Evolutionary conservation across 2,888 invertebrate species (phyloP).

Genomic region (Pherbina coryleti): DNA sequence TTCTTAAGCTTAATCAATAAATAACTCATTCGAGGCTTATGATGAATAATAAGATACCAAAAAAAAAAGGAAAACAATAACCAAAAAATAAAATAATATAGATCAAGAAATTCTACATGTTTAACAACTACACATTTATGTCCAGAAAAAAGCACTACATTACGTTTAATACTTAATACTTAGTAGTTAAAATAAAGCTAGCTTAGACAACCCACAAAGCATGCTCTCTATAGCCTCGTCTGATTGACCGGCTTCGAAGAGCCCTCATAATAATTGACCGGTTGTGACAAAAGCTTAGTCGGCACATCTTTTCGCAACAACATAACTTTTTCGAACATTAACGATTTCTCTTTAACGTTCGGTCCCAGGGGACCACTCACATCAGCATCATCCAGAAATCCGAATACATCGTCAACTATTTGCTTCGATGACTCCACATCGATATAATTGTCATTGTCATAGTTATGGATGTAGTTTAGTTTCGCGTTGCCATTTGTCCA

Average conservation of each 20-base stretch:
- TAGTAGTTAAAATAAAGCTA: no score
- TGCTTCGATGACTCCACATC: conserved; percentile 73
- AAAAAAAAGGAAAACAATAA: no score
- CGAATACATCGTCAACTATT: conserved; percentile 78
- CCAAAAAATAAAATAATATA: no score
- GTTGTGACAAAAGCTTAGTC: conserved; percentile 67
- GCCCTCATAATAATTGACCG: conserved; percentile 66
- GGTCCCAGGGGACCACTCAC: conserved; percentile 67
- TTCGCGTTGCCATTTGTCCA: background rate
- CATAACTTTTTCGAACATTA: conserved; percentile 66
- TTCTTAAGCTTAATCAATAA: no score
- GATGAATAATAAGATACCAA: background rate
- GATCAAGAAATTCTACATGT: no score
- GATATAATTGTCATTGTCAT: conserved; percentile 59
- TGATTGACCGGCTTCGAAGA: conserved; percentile 39
- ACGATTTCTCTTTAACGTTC: conserved; percentile 69
- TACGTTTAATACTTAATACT: no score
- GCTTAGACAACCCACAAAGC: no score
- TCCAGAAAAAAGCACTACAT: no score
- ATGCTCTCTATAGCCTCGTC: conserved; percentile 57
- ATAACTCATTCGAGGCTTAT: background rate
- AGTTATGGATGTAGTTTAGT: conserved; percentile 22
- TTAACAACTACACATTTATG: no score
- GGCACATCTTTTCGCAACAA: conserved; percentile 65
- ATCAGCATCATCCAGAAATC: conserved; percentile 74